Base-by-base conservation (phyloP, 64 coral and sea anemone genomes). In the Anthopleura sola region DNA sequence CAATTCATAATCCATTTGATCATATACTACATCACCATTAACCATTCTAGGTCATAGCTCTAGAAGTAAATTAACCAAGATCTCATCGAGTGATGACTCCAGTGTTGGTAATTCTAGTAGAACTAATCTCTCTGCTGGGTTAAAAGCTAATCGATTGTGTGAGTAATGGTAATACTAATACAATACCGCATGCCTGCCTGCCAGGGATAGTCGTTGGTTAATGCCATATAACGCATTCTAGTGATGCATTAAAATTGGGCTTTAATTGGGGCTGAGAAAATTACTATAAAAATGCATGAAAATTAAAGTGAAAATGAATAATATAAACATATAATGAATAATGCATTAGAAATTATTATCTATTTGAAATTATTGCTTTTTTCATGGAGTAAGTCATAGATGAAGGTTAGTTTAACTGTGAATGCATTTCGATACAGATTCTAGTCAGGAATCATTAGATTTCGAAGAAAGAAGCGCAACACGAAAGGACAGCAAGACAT, bases 11-110 rank as follows among this genome's bases (percentile, higher is more conserved):
- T 71, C 34, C 58, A n/a, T 26, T 26, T 62, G 58, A 71, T 71
- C 29, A 71, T 71, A 62, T 71, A 0, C 66, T 71, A 71, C 66
- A 71, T 71, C 12, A 32, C 0, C 66, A 34, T 69, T 69, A 71
- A 71, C 28, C 28, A 31, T 71, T 71, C 66, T 71, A 71, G 66
- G 66, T 71, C 66, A 71, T 71, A 71, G 66, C 66, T 71, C 66
- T 71, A 71, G 66, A 71, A 34, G 66, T 71, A 71, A 34, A 71
- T 29, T 71, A 71, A 71, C 26, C 66, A 71, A 71, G 66, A 28
- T 12, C 8, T 31, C 28, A 71, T 71, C 66, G 10, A 71, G 66
- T 71, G 66, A 71, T 71, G 66, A 71, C 66, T 71, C 66, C 66
- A 34, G 66, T 71, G 66, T 71, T 13, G 66, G 66, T 71, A 71